Base-by-base conservation (phyloP, 2,797 vertebrate genomes). In the Sciaenops ocellatus region DNA sequence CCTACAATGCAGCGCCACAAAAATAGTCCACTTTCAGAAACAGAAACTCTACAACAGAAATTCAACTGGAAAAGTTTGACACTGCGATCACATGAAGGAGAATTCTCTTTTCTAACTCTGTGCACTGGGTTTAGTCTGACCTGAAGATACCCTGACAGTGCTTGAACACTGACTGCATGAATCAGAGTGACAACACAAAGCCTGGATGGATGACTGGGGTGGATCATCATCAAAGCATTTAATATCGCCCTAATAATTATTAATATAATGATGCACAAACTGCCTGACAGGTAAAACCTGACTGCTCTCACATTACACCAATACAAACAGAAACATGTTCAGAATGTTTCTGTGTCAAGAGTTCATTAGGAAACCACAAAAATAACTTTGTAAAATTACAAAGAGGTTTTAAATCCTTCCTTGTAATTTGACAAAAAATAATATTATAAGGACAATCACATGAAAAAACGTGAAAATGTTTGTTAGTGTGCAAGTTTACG, bases 191-290 rank as follows among this genome's bases (percentile, higher is more conserved):
- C 63, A 66, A 82, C 69, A 83, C 68, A 87, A 86, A 70, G 76
- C 74, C 75, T 59, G 83, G 62, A 26, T 78, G 78, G 26, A 48
- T 48, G 71, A 82, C 22, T 55, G 51, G 62, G 61, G 44, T 10
- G n/a, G 79, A 71, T 47, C 65, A 48, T 70, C 78, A 80, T 91
- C 76, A 89, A 90, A 88, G 81, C 22, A 47, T 69, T 67, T 59
- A 82, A 76, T 72, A 71, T 68, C 1, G 13, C 8, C 60, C 73
- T 68, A 77, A 83, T 73, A 80, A 83, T 11, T 79, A 80, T 11
- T n/a, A 59, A 83, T 81, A 57, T 34, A 81, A 72, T 38, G 54
- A 62, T 44, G 15, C 56, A 76, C 62, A 76, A 71, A 84, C 48
- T 48, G 68, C 46, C 77, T 69, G 85, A 83, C 85, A 79, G 79